phyloP scores from a whole-genome alignment of 2,113 vertebrate genomes.

The Phodopus roborovskii region DNA sequence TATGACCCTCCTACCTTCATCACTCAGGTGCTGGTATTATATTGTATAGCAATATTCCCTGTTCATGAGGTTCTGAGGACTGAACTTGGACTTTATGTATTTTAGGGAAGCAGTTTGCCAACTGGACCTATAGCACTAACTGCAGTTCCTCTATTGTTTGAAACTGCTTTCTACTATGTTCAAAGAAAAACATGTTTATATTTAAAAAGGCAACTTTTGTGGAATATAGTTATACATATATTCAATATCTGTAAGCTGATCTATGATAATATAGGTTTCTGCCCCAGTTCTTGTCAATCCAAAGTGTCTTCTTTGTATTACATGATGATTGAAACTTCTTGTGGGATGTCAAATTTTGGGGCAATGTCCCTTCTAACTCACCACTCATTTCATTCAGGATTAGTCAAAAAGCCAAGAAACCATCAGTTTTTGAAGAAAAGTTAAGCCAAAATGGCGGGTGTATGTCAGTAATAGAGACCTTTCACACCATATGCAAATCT shows the following conservation, averaged over 20 bases:
- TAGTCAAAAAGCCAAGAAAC: neutral
- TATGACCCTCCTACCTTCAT: neutral
- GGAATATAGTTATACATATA: neutral
- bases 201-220: neutral
- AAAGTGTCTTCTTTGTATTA: conserved; percentile 17
- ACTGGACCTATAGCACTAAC: neutral
- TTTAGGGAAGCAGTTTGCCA: neutral
- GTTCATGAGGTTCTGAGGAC: neutral
- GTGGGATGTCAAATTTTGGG: conserved; percentile 1
- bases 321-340: neutral
- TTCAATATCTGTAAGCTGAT: neutral
- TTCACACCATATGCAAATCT: neutral
- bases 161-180: neutral
- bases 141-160: neutral
- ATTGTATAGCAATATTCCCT: neutral
- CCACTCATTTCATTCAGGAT: neutral
- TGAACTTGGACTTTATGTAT: neutral
- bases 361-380: neutral
- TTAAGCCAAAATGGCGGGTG: neutral
- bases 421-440: neutral
- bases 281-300: neutral
- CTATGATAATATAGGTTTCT: neutral
- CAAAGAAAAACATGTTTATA: neutral
- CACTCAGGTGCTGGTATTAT: neutral
- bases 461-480: too few relatives aligned